Evolutionary conservation across 2,888 invertebrate species (phyloP), one percentile per base, ranked within the genome.

Genomic region (Napeogenes inachia): DNA sequence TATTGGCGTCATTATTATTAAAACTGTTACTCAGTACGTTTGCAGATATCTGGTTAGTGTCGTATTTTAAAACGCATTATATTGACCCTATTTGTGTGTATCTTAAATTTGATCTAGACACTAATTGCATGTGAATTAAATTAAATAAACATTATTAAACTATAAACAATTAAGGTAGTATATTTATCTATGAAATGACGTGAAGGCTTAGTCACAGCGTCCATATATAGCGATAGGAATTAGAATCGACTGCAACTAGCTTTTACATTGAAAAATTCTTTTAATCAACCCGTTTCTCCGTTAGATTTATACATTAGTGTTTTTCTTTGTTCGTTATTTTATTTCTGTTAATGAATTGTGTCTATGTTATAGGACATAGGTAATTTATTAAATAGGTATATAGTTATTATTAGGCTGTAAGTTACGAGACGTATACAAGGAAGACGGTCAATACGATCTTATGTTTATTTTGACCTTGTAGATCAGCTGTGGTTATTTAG

Each of bases 221-320:
- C 50, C 50, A 50, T 50, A 30, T 50, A 30, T 50, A 30, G 42
- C 10, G 42, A 3, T 42, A 42, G 46, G n/a, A 53, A 42, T 53
- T 12, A 30, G 21, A 59, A 32, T 33, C 54, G 1, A 5, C 32
- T 59, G 30, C 32, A n/a, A 38, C 46, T 13, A 30, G n/a, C 30
- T 56, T 42, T 59, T 59, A 45, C 32, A 54, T 59, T 32, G 59
- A 59, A 59, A 54, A 59, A 54, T 59, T 42, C 38, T 54, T 59
- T 13, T 21, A 35, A 35, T 47, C 35, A n/a, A 13, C 46, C 33
- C 10, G 42, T 42, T 42, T 42, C 42, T 42, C 42, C 42, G 42
- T 42, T 42, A 42, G 10, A 42, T 42, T 10, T 42, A 42, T 12
- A 42, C 42, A 38, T 38, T 38, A 42, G 42, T 10, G 42, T 42